Conservation (phyloP, 2,797 vertebrate genomes). For the Falco biarmicus region DNA sequence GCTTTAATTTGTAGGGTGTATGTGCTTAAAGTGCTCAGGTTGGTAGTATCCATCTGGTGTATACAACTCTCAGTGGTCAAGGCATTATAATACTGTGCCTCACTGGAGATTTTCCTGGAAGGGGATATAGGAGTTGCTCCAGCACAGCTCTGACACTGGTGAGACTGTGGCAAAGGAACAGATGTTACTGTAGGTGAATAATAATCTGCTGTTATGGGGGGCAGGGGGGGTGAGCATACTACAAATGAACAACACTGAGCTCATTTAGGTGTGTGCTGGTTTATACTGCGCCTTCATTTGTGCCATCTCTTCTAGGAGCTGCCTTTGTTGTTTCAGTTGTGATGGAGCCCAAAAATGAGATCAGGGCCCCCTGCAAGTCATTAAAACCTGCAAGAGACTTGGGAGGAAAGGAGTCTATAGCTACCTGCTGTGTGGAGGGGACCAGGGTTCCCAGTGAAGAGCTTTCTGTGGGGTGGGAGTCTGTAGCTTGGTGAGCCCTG, state of each 20-base stretch:
- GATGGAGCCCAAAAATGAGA: neutral
- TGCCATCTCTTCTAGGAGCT: neutral
- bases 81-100: conserved; percentile 48
- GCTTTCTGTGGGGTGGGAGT: neutral
- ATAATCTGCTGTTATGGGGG: conserved; percentile 31
- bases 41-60: conserved; percentile 59
- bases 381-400: neutral
- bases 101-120: conserved; percentile 58
- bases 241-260: neutral
- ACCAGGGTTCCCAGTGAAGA: neutral
- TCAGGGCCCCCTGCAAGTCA: neutral
- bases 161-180: conserved; percentile 54
- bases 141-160: conserved; percentile 18
- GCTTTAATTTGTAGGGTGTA: conserved; percentile 63
- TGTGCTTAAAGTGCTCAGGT: conserved; percentile 32
- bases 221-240: neutral
- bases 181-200: conserved; percentile 60
- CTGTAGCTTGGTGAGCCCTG: neutral
- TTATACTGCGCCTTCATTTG: neutral
- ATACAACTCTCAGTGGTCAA: conserved; percentile 58
- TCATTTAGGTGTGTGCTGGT: neutral
- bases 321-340: neutral
- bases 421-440: neutral
- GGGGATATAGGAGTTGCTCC: conserved; percentile 32
- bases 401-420: neutral